Percentiles rank a stretch among this genome's conserved stretches.
These are phyloP conservation scores for Pipra filicauda DNA, from an alignment of 2,113 vertebrate genomes.

Conservation along the genomic window DNA sequence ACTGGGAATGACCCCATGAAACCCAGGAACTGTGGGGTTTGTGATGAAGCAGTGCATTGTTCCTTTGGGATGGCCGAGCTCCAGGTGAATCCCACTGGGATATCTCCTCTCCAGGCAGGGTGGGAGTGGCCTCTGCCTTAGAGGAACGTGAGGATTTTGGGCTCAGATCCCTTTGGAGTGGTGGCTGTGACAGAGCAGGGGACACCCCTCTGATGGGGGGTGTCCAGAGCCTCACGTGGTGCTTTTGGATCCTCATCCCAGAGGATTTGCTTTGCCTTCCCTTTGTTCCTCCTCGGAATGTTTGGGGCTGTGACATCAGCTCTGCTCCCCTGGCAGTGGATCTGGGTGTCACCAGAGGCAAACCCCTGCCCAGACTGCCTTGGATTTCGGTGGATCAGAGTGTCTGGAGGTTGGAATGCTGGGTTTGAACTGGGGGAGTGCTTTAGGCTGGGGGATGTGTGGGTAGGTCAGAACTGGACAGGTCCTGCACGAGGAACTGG, in stretches of 20 bases:
- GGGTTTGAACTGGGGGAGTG: neutral
- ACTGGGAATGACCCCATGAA: fast-evolving
- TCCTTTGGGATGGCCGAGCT: neutral
- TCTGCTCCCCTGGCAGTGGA: neutral
- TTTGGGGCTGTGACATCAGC: conserved; percentile 44
- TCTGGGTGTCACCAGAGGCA: neutral
- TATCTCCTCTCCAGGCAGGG: neutral
- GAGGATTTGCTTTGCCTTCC: neutral
- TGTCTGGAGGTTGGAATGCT: fast-evolving
- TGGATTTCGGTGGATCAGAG: neutral
- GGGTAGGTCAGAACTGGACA: neutral
- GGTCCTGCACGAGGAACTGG: neutral
- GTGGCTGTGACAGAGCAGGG: neutral
- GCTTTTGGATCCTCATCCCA: neutral
- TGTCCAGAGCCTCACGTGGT: fast-evolving
- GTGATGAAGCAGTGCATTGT: fast-evolving
- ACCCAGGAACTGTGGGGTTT: neutral
- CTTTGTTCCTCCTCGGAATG: neutral
- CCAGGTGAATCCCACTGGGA: fast-evolving
- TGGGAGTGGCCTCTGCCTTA: neutral
- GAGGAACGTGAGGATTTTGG: neutral
- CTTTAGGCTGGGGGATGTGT: neutral
- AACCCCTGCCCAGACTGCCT: fast-evolving
- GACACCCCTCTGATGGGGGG: neutral
- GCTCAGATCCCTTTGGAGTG: fast-evolving